These are phyloP conservation scores for Pseudotriccus pelzelni DNA, from an alignment of 2,797 vertebrate species.

Conservation along the genomic window DNA sequence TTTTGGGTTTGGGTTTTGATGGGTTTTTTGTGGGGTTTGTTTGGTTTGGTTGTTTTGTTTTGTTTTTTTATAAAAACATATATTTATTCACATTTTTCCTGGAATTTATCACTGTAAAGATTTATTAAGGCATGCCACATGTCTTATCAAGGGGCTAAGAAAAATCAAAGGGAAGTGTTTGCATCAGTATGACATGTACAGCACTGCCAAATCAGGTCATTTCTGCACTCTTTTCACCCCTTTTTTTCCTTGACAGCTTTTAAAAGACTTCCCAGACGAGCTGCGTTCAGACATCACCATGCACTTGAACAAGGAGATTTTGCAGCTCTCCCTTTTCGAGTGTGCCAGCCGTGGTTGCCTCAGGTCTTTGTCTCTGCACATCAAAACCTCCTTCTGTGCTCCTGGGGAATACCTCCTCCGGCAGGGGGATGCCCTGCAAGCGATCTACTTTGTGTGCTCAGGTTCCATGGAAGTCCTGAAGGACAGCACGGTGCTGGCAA, in stretches of 20 bases:
- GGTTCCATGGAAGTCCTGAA: constrained; percentile 99
- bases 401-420: constrained; percentile 95
- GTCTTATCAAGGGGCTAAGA: not conserved
- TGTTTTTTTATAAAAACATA: not conserved
- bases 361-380: constrained; percentile 95
- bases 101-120: not conserved
- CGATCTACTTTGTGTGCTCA: constrained; percentile 96
- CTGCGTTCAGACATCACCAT: constrained; percentile 97
- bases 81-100: not conserved
- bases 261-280: constrained; percentile 97
- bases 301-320: constrained; percentile 98
- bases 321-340: constrained; percentile 93
- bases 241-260: constrained; percentile 78
- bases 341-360: constrained; percentile 95
- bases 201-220: not conserved
- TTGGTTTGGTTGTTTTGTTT: not conserved
- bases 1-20: too few species aligned
- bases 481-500: constrained; percentile 93
- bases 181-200: accelerated
- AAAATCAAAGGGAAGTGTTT: not conserved
- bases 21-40: too few species aligned
- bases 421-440: constrained; percentile 95
- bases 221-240: not conserved
- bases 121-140: not conserved
- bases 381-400: constrained; percentile 98